Conservation (phyloP, 2,888 invertebrate genomes). For the Andrena hattorfiana region DNA sequence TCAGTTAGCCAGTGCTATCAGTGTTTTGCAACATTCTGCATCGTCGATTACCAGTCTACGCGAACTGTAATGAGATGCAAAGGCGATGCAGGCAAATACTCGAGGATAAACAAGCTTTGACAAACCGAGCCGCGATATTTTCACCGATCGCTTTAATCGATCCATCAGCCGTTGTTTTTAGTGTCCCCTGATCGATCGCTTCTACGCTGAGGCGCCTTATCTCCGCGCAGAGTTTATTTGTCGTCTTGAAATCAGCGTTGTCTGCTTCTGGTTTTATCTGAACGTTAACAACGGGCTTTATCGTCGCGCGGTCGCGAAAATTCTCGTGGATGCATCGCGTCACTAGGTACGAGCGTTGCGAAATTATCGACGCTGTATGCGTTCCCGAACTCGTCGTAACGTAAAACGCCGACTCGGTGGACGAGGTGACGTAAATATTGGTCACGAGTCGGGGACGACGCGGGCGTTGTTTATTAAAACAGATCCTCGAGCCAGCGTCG, state of each 20-base stretch:
- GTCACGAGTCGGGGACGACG: background rate
- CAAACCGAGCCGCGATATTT: background rate
- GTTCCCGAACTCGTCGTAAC: background rate
- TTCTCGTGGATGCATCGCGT: background rate
- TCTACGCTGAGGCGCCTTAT: constrained; percentile 2
- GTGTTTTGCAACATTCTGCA: constrained; percentile 3
- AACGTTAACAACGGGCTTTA: background rate
- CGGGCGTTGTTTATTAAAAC: background rate
- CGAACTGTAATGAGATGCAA: background rate
- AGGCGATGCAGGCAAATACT: background rate
- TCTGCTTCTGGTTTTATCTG: constrained; percentile 30
- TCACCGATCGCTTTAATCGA: background rate
- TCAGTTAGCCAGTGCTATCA: background rate
- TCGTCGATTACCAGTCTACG: background rate
- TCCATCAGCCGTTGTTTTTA: constrained; percentile 22
- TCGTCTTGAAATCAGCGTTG: constrained; percentile 3
- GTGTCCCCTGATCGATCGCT: constrained; percentile 28
- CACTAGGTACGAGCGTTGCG: constrained; percentile 8
- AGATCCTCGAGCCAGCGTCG: background rate
- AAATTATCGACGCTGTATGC: constrained; percentile 4
- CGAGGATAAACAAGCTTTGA: background rate
- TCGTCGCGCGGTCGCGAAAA: constrained; percentile 17
- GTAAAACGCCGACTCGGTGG: background rate
- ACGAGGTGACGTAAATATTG: background rate
- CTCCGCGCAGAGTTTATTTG: constrained; percentile 1